phyloP scores from a whole-genome alignment of 2,797 vertebrate genomes.

The Anguilla megastoma region DNA sequence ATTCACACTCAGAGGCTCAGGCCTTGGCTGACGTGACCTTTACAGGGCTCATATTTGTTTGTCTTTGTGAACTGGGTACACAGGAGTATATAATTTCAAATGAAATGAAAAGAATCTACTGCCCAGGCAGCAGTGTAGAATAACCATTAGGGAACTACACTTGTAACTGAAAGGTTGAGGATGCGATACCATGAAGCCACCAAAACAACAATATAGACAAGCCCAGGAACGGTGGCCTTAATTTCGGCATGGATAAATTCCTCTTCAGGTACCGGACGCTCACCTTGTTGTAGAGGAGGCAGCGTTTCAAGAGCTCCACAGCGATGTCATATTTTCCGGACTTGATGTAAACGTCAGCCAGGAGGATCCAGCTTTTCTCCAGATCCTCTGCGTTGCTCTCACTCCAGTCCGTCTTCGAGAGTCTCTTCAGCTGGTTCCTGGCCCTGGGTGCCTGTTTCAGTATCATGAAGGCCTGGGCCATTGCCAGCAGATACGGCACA shows the following conservation, averaged over 20 bases:
- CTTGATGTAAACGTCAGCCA: conserved; percentile 73
- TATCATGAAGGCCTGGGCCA: conserved; percentile 61
- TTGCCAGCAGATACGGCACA: conserved; percentile 54
- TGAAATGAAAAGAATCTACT: background rate
- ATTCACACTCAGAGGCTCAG: background rate
- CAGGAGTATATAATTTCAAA: background rate
- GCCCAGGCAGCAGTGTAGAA: background rate
- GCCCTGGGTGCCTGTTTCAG: conserved; percentile 66
- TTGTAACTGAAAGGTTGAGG: background rate
- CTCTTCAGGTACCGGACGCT: background rate
- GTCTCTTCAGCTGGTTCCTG: conserved; percentile 68
- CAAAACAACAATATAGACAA: background rate
- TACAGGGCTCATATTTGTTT: background rate
- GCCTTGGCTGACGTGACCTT: background rate
- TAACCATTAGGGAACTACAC: background rate
- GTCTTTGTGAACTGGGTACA: background rate
- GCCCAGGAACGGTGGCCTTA: background rate
- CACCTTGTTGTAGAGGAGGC: conserved; percentile 72
- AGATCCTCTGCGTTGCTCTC: conserved; percentile 57
- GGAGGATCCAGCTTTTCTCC: conserved; percentile 68
- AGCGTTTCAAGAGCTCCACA: conserved; percentile 63
- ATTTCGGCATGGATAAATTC: background rate
- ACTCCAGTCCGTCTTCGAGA: conserved; percentile 59
- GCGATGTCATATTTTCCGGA: conserved; percentile 69
- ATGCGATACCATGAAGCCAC: background rate